Percentiles rank a stretch among this genome's conserved stretches.
phyloP scores from a whole-genome alignment of 2,113 vertebrate genomes.

The Bos taurus region DNA sequence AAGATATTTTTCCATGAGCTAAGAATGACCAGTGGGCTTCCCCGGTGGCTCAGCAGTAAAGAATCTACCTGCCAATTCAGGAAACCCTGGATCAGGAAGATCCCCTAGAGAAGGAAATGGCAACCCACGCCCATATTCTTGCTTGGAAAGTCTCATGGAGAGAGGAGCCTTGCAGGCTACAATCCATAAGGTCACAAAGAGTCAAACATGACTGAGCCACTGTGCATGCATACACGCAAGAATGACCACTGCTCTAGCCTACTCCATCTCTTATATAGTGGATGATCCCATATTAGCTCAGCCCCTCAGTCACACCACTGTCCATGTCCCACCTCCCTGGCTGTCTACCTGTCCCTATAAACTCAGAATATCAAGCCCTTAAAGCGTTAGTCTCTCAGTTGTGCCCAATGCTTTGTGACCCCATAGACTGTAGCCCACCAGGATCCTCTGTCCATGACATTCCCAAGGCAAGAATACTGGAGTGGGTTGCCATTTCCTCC shows the following conservation, averaged over 20 bases:
- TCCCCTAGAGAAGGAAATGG: background rate
- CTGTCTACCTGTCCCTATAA: background rate
- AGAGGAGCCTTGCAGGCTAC: background rate
- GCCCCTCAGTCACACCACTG: background rate
- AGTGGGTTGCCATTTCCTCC: background rate
- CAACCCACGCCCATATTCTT: background rate
- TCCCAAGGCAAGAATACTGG: background rate
- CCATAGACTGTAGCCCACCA: background rate
- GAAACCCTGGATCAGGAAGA: background rate
- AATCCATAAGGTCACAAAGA: background rate
- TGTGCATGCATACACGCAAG: accelerated
- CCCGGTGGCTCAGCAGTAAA: accelerated
- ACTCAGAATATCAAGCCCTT: background rate
- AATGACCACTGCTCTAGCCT: too few relatives aligned
- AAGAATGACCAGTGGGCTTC: background rate
- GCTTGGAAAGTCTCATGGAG: background rate
- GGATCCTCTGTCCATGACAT: background rate
- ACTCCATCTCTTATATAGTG: background rate
- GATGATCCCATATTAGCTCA: background rate
- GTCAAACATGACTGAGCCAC: background rate
- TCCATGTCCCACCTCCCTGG: background rate
- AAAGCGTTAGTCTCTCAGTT: background rate
- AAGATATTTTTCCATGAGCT: too few relatives aligned
- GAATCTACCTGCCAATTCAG: background rate
- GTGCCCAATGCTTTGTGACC: background rate